phyloP scores from a whole-genome alignment of 2,888 invertebrate species.

The Oxyscelio sp. region DNA sequence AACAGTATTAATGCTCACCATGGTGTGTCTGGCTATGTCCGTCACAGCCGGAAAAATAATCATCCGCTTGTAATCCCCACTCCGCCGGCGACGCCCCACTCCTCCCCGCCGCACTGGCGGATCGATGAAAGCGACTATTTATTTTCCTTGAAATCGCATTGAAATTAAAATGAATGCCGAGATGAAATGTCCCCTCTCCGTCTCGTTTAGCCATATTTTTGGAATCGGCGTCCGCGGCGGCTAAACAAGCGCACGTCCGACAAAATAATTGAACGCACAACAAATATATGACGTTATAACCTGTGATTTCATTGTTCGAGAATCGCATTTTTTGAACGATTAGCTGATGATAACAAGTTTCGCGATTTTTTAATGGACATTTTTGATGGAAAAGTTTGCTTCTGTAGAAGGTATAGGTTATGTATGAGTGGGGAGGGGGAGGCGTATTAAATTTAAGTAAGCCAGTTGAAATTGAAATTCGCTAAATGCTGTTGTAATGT shows the following conservation, averaged over 20 bases:
- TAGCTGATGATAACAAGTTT: no score
- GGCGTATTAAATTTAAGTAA: no score
- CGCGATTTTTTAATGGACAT: no score
- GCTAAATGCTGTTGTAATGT: no score
- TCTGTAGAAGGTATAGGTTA: no score
- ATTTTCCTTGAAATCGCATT: conserved; percentile 11
- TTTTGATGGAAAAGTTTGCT: no score
- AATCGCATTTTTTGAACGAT: no score
- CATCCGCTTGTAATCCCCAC: conserved; percentile 33
- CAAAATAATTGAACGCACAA: not conserved
- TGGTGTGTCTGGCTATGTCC: conserved; percentile 79
- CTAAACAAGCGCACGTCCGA: not conserved
- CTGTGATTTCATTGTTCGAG: no score
- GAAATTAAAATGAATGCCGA: conserved; percentile 27
- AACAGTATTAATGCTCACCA: conserved; percentile 81
- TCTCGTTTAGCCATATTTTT: not conserved
- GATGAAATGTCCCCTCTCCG: not conserved
- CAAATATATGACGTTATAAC: no score
- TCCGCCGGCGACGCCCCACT: no score
- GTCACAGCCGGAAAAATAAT: conserved; percentile 69
- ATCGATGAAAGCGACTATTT: conserved; percentile 32
- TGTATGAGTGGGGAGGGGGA: no score
- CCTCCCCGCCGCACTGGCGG: not conserved
- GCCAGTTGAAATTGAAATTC: no score
- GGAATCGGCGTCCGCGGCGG: not conserved